Percentiles rank a stretch among this genome's conserved stretches.
Evolutionary conservation across 37 sponge, comb jelly and placozoan genomes (phyloP).

Genomic region (Geodia barretti): DNA sequence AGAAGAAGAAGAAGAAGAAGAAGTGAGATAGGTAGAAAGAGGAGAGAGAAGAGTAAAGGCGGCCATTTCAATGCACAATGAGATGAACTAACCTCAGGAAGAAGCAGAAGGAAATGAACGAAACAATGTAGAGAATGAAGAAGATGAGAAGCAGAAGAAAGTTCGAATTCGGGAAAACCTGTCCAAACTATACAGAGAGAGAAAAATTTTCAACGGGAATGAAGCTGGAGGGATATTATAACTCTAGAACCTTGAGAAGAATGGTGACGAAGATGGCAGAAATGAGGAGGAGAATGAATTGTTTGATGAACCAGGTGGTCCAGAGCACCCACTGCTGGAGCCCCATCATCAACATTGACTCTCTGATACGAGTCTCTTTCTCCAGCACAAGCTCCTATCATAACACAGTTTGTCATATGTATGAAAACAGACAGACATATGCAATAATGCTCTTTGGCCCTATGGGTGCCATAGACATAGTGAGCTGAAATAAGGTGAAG

Average conservation of each 20-base stretch:
- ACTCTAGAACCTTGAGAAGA: constrained; percentile 66
- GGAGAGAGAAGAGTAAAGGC: too few species aligned
- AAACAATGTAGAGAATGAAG: constrained; percentile 56
- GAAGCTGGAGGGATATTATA: neutral
- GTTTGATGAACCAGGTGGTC: constrained; percentile 89
- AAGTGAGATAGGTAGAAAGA: too few species aligned
- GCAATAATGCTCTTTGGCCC: too few species aligned
- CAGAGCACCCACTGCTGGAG: constrained; percentile 68
- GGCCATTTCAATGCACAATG: neutral
- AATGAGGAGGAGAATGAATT: constrained; percentile 81
- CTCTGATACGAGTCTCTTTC: constrained; percentile 83
- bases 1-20: neutral
- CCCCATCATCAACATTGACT: constrained; percentile 99
- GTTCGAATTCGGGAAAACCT: constrained; percentile 48
- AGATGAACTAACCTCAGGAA: constrained; percentile 52
- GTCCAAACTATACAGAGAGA: neutral
- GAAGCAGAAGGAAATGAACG: constrained; percentile 64
- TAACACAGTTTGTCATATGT: too few species aligned
- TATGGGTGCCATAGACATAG: too few species aligned
- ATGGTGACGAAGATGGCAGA: constrained; percentile 65
- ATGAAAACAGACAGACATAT: too few species aligned
- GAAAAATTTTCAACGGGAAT: neutral
- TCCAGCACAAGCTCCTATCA: constrained; percentile 6
- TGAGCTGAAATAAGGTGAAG: too few species aligned
- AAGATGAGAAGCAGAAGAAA: constrained; percentile 60